Evolutionary conservation across 2,797 vertebrate species (phyloP).

Genomic region (Rhodeus uyekii): DNA sequence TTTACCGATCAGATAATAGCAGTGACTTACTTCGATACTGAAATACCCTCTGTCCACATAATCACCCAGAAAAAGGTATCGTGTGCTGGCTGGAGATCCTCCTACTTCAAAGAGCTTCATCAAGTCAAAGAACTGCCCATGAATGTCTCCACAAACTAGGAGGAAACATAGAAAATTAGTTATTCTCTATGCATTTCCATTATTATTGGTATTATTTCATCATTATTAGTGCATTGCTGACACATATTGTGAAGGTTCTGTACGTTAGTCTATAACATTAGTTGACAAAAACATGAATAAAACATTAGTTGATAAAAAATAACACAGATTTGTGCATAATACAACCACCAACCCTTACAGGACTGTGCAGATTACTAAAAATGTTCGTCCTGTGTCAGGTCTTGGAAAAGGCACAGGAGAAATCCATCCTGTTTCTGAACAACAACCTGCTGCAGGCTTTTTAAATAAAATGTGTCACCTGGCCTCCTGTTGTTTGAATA

Average conservation of each 20-base stretch:
- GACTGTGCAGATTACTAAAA: background rate
- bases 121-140: conserved; percentile 85
- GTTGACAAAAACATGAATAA: background rate
- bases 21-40: conserved; percentile 81
- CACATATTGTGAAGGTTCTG: background rate
- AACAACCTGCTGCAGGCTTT: conserved; percentile 41
- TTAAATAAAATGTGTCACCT: conserved; percentile 51
- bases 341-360: background rate
- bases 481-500: conserved; percentile 54
- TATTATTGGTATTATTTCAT: background rate
- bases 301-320: background rate
- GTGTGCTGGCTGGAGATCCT: conserved; percentile 82
- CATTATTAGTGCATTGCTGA: background rate
- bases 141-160: conserved; percentile 85
- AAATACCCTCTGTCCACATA: conserved; percentile 86
- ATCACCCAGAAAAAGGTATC: conserved; percentile 85
- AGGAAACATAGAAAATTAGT: conserved; percentile 19
- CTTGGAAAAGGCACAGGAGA: conserved; percentile 30
- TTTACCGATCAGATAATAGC: background rate
- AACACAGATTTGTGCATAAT: background rate
- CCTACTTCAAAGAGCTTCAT: conserved; percentile 88
- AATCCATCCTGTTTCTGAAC: conserved; percentile 40
- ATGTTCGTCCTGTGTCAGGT: conserved; percentile 33
- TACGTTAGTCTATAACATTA: background rate
- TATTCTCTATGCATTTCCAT: background rate